Base-by-base conservation (phyloP, 2,888 invertebrate species). In the Drosophila peninsularis region DNA sequence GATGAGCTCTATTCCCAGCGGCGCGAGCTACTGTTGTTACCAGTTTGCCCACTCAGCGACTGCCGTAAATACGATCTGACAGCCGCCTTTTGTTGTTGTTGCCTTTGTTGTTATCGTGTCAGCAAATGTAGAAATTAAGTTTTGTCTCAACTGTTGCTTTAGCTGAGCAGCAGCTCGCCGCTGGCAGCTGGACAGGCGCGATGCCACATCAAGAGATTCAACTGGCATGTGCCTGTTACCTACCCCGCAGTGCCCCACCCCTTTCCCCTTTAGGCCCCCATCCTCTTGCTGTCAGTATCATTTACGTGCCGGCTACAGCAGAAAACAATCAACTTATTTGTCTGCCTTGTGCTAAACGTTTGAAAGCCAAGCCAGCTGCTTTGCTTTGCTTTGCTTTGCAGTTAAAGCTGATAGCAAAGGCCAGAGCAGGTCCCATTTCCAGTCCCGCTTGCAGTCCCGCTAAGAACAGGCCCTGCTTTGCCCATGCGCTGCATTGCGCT, bases 91-190 rank as follows among this genome's bases (percentile, higher is more conserved):
- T 55, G 50, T 32, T 73, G 42, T 21, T 53, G 47, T 21, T 55
- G 41, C 17, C 47, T 39, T 39, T 74, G 57, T 47, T 71, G 55
- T 68, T 82, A 71, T 82, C 79, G 47, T 78, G 80, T 68, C 84
- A 81, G 78, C 82, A 84, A 84, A 87, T 87, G 88, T 84, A 87
- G 88, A 86, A 86, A 88, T 88, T 88, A 88, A 88, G 85, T 86
- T 88, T 81, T 69, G 71, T 71, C 74, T 68, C 57, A 53, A 34
- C 49, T 66, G 71, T 42, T 57, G 65, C 37, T 62, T 53, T 17
- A 24, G 57, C 53, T 34, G 50, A 52, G 50, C 57, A 13, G 39
- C 39, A 44, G 58, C 30, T n/a, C 10, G 47, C 47, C 11, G 45
- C 5, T 45, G 1, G 45, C 45, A 37, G 61, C 42, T 65, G 64